Base-by-base conservation (phyloP, 2,888 invertebrate genomes). In the Lypha dubia region DNA sequence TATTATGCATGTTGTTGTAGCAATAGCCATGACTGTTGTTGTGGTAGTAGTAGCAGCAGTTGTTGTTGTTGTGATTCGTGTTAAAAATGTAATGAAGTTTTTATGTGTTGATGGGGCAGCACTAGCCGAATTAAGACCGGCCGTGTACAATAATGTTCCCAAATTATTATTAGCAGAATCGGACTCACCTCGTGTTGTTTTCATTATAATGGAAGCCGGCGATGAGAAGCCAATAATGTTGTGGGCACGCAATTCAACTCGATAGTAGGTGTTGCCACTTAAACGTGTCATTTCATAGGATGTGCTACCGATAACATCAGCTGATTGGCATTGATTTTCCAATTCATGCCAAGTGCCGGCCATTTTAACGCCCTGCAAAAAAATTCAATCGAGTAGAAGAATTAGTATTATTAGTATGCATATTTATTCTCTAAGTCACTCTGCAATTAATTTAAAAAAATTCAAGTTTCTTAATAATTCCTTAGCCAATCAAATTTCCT, bases 141-240 rank as follows among this genome's bases (percentile, higher is more conserved):
- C 91, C 89, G 91, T 91, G 90, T 92, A 92, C 89, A 92, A 90
- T 88, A 91, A 90, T 87, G 91, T 91, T 90, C 90, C 91, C 88
- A 92, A 90, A 92, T 92, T 92, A 90, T 91, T 91, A 90, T 90
- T 91, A 91, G 90, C 91, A 86, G 91, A 91, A 90, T 92, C 91
- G 89, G 93, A 94, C 96, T 96, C 95, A 97, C 97, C 97, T 94
- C 95, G 94, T 89, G 96, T 95, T 86, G 98, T 98, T 93, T 95
- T 96, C 92, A 98, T 94, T 91, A 95, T 94, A 87, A 97, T 94
- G 90, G 95, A 94, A 53, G 96, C 95, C 1, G 97, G 95, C 82
- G 94, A 93, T 89, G 98, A 97, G 92, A 93, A 95, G 79, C 98
- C 98, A 86, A 98, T 96, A 28, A 94, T 93, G 92, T 98, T 98